Percentiles rank a stretch among this genome's conserved stretches.
Evolutionary conservation across 2,888 invertebrate species (phyloP).

Genomic region (Nomada goodeniana): DNA sequence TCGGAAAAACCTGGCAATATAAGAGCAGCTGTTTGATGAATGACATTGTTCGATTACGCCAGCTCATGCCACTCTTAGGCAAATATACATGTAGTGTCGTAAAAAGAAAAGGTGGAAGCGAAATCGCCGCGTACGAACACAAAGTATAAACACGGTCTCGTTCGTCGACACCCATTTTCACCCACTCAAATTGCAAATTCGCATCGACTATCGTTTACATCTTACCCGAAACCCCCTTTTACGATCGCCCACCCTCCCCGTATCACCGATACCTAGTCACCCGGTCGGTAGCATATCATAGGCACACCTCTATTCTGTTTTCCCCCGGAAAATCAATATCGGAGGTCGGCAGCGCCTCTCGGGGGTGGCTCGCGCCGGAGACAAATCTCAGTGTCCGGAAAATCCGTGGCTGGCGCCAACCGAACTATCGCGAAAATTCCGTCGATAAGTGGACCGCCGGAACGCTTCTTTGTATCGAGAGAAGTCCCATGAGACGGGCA

Average conservation of each 20-base stretch:
- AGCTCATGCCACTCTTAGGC: too few relatives aligned
- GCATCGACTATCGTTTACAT: background rate
- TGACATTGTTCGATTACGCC: too few relatives aligned
- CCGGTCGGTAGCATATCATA: constrained; percentile 77
- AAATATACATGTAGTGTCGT: too few relatives aligned
- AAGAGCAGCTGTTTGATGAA: too few relatives aligned
- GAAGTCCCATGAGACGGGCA: background rate
- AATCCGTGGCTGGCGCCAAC: constrained; percentile 76
- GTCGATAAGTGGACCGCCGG: constrained; percentile 48
- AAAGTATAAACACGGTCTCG: background rate
- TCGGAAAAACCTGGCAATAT: too few relatives aligned
- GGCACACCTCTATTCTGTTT: constrained; percentile 77
- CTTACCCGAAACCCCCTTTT: background rate
- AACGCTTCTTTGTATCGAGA: constrained; percentile 4
- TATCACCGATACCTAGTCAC: constrained; percentile 47
- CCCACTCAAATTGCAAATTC: constrained; percentile 1
- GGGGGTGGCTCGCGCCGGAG: constrained; percentile 78
- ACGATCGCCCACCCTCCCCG: constrained; percentile 7
- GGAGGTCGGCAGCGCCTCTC: constrained; percentile 81
- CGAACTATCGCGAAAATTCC: constrained; percentile 62
- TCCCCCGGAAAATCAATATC: constrained; percentile 83
- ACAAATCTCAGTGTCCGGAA: constrained; percentile 82
- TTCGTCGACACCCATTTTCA: background rate
- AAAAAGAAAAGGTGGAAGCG: too few relatives aligned
- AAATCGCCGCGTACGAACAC: background rate